These are phyloP conservation scores for Stigmatopora nigra DNA, from an alignment of 2,113 vertebrate genomes.

Conservation along the genomic window DNA sequence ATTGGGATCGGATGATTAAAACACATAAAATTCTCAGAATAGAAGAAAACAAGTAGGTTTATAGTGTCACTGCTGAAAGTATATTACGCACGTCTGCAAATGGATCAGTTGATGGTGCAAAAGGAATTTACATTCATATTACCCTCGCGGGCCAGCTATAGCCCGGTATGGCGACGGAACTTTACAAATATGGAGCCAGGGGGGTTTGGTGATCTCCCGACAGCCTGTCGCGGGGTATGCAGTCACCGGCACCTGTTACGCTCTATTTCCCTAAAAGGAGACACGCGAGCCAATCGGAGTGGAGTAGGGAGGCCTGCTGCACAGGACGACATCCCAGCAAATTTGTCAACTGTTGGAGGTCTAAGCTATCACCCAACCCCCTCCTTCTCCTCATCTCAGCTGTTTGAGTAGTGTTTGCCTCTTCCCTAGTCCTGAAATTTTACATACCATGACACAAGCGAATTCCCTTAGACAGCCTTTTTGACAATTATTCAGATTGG, in stretches of 20 bases:
- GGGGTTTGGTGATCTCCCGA: conserved; percentile 15
- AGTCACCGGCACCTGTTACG: conserved; percentile 61
- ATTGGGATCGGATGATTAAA: neutral
- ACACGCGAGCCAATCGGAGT: conserved; percentile 69
- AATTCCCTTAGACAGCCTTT: conserved; percentile 42
- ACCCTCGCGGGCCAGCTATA: conserved; percentile 26
- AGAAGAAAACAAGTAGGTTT: conserved; percentile 36
- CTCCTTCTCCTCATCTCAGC: conserved; percentile 48
- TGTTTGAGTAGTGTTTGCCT: conserved; percentile 56
- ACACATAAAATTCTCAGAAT: conserved; percentile 25
- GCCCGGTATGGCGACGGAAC: conserved; percentile 24
- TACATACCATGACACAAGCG: conserved; percentile 37
- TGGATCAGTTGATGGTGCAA: conserved; percentile 31
- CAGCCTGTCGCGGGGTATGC: conserved; percentile 26
- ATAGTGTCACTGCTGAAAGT: conserved; percentile 15
- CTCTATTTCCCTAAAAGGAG: conserved; percentile 75
- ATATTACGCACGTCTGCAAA: conserved; percentile 35
- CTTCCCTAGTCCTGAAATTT: conserved; percentile 6
- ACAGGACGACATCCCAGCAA: conserved; percentile 38
- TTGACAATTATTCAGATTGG: conserved; percentile 23
- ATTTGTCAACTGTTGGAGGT: conserved; percentile 55
- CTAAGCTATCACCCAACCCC: conserved; percentile 13
- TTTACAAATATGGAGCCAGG: conserved; percentile 65
- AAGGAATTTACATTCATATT: conserved; percentile 46
- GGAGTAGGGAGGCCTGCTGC: conserved; percentile 27